Evolutionary conservation across 2,888 invertebrate genomes (phyloP).

Genomic region (Trichopria drosophilae): DNA sequence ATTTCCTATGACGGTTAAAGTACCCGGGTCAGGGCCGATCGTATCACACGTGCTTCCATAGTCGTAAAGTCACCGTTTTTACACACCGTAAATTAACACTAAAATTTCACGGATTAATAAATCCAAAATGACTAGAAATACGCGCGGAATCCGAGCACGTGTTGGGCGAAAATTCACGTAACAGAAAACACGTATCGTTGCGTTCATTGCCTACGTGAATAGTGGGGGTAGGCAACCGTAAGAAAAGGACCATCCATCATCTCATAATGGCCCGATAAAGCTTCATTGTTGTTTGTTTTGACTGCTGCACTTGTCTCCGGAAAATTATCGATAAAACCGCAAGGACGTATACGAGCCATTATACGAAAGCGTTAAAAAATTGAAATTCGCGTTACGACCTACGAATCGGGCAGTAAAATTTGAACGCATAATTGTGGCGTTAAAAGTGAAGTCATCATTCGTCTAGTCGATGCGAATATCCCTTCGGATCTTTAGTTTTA

Average conservation of each 20-base stretch:
- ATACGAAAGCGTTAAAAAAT: slow-evolving; percentile 25
- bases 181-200: no score
- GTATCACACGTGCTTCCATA: slow-evolving; percentile 35
- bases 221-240: no score
- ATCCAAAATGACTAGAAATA: no score
- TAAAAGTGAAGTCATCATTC: slow-evolving; percentile 32
- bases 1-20: no score
- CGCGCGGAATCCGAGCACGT: no score
- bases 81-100: slow-evolving; percentile 45
- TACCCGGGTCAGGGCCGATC: slow-evolving; percentile 35
- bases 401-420: slow-evolving; percentile 33
- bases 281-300: no score
- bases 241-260: no score
- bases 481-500: neutral
- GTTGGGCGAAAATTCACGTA: no score
- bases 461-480: neutral
- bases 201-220: no score
- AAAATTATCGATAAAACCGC: slow-evolving; percentile 29
- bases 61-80: slow-evolving; percentile 46
- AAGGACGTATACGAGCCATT: slow-evolving; percentile 33
- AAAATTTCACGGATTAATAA: no score
- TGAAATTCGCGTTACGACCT: slow-evolving; percentile 29
- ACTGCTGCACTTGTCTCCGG: neutral
- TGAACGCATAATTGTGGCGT: slow-evolving; percentile 30
- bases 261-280: no score